Base-by-base conservation (phyloP, 2,113 vertebrate genomes). In the Athene noctua region DNA sequence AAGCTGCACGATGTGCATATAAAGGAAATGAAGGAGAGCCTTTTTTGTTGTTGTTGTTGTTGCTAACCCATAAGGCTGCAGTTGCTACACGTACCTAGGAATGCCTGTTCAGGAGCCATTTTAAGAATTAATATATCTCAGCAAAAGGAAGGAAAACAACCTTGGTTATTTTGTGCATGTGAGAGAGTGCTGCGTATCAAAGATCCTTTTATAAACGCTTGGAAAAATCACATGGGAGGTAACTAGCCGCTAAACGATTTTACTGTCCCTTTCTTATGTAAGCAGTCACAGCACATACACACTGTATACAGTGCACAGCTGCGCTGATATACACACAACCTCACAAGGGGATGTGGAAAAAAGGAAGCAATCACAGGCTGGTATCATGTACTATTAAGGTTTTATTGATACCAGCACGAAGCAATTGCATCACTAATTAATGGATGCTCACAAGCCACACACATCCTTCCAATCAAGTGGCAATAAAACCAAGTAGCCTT, bases 91-190 rank as follows among this genome's bases (percentile, higher is more conserved):
- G 1, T 36, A 87, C 65, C 91, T 65, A 68, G 78, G 75, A 96
- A 78, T 90, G 94, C 55, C 81, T 88, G 83, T 52, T 93, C 91
- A 94, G 94, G 71, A 95, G 95, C 95, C 96, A 92, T 97, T 95
- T 97, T 96, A 97, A 84, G 88, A 91, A 95, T 70, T 72, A 95
- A 7, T 22, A 52, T 1, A 10, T 79, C 86, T 92, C 92, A 94
- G 83, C 36, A 97, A 95, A 96, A 79, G 88, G 63, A 92, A 95
- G 94, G 59, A 95, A 86, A 93, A 21, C 54, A 87, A 55, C 1
- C 0, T 32, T 5, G 17, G 46, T 38, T 86, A 74, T 86, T 91
- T 68, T 75, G 34, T 65, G 46, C 62, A 62, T 6, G 12, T 62
- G 73, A 92, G 49, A 71, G 74, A 68, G 61, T 18, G 40, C 62